Base-by-base conservation (phyloP, 2,113 vertebrate species). In the Xiphias gladius region DNA sequence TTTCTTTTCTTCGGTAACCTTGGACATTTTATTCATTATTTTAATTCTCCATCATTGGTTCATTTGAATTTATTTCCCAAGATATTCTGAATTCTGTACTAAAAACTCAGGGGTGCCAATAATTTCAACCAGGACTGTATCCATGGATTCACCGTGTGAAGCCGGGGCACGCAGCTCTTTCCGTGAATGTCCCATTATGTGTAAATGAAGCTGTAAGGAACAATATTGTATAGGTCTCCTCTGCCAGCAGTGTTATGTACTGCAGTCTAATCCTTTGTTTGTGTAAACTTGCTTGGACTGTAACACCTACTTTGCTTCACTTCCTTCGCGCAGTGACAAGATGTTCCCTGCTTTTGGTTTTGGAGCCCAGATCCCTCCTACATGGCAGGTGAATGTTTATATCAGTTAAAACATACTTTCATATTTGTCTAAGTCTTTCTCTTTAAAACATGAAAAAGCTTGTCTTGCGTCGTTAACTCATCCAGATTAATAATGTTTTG, bases 281-380 rank as follows among this genome's bases (percentile, higher is more conserved):
- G 2, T 30, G 16, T 76, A 37, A 70, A 26, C 3, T 22, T 13
- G 13, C 59, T 48, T 37, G 2, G 11, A 69, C 22, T 28, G 19
- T 55, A 32, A 39, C n/a, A 20, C 22, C 17, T 35, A 1, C 8
- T 70, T 39, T 30, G 0, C 30, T 41, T 82, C 14, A 35, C n/a
- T 63, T 68, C 10, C 37, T 73, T 55, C 67, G 4, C 32, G 10
- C 79, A 99, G 98, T 92, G 98, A 99, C 94, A 98, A 99, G 91
- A 95, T 99, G 97, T 99, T 99, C 83, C 98, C 98, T 83, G 97
- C 96, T 9, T 97, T 99, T 92, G 98, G 98, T 39, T 99, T 99
- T 92, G 98, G 98, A 84, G 98, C 98, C 17, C 96, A 98, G 93
- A 90, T 99, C 77, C 97, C 98, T 73, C 98, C 98, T 17, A 91